These are phyloP conservation scores for Euzophera pinguis DNA, from an alignment of 2,888 invertebrate species.

Conservation along the genomic window DNA sequence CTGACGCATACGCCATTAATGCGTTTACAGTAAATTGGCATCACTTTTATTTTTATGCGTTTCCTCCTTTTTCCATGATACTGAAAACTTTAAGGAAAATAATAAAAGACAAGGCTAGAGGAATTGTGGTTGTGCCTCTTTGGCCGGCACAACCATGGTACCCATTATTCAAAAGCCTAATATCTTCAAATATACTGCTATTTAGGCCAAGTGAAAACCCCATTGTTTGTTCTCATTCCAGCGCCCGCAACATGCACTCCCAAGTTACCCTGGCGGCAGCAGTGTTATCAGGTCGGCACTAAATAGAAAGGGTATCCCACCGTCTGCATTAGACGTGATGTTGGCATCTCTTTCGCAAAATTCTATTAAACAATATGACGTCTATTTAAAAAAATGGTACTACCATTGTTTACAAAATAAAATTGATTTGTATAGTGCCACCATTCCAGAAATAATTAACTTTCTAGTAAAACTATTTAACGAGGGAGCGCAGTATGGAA, in stretches of 20 bases:
- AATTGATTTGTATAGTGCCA: not conserved
- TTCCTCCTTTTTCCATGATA: not conserved
- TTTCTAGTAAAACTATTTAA: constrained; percentile 6
- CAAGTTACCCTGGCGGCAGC: constrained; percentile 13
- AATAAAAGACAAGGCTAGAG: constrained; percentile 12
- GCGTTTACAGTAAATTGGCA: not conserved
- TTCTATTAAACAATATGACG: constrained; percentile 14
- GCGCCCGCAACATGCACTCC: not conserved
- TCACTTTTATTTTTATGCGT: not conserved
- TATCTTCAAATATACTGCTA: not conserved
- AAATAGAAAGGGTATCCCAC: constrained; percentile 1
- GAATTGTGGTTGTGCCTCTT: constrained; percentile 15
- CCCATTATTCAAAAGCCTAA: not conserved
- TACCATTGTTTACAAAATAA: constrained; percentile 8
- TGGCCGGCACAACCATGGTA: constrained; percentile 18
- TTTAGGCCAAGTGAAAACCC: not conserved
- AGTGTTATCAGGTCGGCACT: constrained; percentile 11
- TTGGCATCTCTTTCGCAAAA: constrained; percentile 11
- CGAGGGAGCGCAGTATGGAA: constrained; percentile 10
- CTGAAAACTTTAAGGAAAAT: constrained; percentile 15
- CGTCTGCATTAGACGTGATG: constrained; percentile 2
- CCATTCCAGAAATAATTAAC: not conserved
- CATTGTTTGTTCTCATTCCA: constrained; percentile 1
- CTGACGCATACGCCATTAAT: not conserved
- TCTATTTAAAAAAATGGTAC: constrained; percentile 14